A percentile compares a stretch with the other conserved stretches of the same genome.
These are phyloP conservation scores for Zosterops japonicus DNA, from an alignment of 2,113 vertebrate species.

Conservation along the genomic window DNA sequence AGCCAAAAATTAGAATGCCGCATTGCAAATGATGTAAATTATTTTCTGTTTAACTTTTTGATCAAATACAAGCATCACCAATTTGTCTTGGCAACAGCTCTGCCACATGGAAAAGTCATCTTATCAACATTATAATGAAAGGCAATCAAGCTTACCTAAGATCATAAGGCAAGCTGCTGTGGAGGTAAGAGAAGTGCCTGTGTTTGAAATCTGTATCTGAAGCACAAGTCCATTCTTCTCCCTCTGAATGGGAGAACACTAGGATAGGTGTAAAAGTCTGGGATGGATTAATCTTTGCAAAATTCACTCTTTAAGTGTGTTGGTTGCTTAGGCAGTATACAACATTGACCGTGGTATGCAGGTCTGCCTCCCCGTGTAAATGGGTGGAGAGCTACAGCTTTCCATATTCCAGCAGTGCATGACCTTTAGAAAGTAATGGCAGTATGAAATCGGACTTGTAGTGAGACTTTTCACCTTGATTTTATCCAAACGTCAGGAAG, in stretches of 20 bases:
- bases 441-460: background rate
- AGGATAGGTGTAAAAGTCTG: background rate
- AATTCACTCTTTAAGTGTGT: background rate
- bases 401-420: background rate
- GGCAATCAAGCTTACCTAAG: background rate
- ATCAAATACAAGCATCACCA: background rate
- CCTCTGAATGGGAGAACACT: background rate
- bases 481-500: slow-evolving; percentile 14
- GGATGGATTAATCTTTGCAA: background rate
- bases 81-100: background rate
- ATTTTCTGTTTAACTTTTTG: background rate
- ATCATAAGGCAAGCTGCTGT: background rate
- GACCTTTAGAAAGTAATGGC: background rate
- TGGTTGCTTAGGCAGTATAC: background rate
- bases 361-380: background rate
- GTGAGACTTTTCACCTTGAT: background rate
- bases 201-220: background rate
- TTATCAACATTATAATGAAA: background rate
- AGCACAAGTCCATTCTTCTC: background rate
- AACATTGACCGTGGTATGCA: accelerated
- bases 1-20: background rate
- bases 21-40: background rate
- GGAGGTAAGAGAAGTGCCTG: background rate
- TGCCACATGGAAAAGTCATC: background rate
- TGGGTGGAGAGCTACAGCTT: background rate